Evolutionary conservation across 2,888 invertebrate species (phyloP), one percentile per base, ranked within the genome.

Genomic region (Heliconius cydno): DNA sequence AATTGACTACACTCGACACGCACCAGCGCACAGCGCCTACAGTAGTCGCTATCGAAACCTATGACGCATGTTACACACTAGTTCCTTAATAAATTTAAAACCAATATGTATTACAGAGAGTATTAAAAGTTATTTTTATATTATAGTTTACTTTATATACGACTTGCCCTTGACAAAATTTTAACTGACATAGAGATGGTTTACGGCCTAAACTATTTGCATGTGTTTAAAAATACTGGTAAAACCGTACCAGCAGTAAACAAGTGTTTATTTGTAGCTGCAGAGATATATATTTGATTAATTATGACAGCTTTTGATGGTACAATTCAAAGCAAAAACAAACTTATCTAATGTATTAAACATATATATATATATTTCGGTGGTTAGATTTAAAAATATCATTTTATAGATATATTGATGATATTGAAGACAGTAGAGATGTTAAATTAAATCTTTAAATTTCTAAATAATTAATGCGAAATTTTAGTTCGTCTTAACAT

Each of bases 151-250:
- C 88, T 90, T 89, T 88, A 87, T 87, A 87, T 87, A 87, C 86
- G 85, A 85, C 82, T 84, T 86, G 91, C 88, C 93, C 93, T 93
- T 93, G 93, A 85, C 86, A 89, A 90, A 91, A 90, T 89, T 89
- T 88, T 86, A 85, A 83, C 86, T 83, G 84, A 87, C 86, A 84
- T 79, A 83, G 83, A 85, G 82, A 87, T 88, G 86, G 87, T 89
- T 89, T 84, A 85, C 85, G 85, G 87, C 86, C 88, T 90, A 90
- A 90, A 91, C 86, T 84, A 89, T 89, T 87, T 89, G 88, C 73
- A 70, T 82, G 83, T 79, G 80, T 84, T 82, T 85, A 85, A 82
- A 84, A 85, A 84, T 79, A 83, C 68, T 83, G 84, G 87, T 87
- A 86, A 85, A 84, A 87, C 88, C 90, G 89, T 88, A 87, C 83